Evolutionary conservation across 2,888 invertebrate species (phyloP).

Genomic region (Cryptocheilus praepositus): DNA sequence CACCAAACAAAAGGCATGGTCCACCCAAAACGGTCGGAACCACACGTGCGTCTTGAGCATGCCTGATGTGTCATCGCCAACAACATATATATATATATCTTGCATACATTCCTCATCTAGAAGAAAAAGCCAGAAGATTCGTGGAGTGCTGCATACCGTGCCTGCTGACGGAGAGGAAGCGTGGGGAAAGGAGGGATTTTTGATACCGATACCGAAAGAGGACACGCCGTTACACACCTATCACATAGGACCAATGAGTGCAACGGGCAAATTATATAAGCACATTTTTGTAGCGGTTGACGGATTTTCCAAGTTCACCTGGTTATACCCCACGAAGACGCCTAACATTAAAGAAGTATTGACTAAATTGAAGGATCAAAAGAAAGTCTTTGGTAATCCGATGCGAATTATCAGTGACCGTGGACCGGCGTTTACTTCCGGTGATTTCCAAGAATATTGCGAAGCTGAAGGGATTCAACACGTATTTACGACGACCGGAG

Average conservation of each 20-base stretch:
- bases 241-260: too few relatives aligned
- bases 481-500: not conserved
- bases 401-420: not conserved
- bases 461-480: not conserved
- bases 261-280: too few relatives aligned
- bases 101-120: constrained; percentile 13
- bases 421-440: constrained; percentile 11
- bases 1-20: too few relatives aligned
- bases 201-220: constrained; percentile 14
- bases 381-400: constrained; percentile 9
- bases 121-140: not conserved
- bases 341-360: too few relatives aligned
- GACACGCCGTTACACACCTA: not conserved
- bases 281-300: too few relatives aligned
- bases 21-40: too few relatives aligned
- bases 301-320: too few relatives aligned
- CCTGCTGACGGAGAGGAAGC: not conserved
- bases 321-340: too few relatives aligned
- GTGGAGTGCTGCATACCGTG: not conserved
- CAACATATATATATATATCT: too few relatives aligned
- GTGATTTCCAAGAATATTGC: constrained; percentile 11
- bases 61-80: too few relatives aligned
- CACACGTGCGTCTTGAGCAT: too few relatives aligned
- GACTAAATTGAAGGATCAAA: not conserved
- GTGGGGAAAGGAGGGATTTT: constrained; percentile 5